These are phyloP conservation scores for Cephalotes varians DNA, from an alignment of 2,888 invertebrate species.

Conservation along the genomic window DNA sequence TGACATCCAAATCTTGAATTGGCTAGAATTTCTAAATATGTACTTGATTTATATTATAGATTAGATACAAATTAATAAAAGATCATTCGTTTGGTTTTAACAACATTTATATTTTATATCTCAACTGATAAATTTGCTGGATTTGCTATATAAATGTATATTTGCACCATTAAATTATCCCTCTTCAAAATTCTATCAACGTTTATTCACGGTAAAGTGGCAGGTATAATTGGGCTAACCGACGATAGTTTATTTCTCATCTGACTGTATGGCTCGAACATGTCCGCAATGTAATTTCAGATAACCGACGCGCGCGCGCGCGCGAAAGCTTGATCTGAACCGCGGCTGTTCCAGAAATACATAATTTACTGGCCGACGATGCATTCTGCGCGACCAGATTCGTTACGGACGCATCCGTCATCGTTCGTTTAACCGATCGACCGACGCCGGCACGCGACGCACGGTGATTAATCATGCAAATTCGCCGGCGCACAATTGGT, in stretches of 20 bases:
- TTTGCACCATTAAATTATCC: slow-evolving; percentile 2
- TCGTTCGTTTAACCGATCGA: slow-evolving; percentile 68
- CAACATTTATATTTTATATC: not conserved
- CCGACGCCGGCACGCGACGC: slow-evolving; percentile 66
- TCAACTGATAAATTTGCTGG: not conserved
- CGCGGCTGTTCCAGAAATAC: slow-evolving; percentile 58
- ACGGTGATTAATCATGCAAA: slow-evolving; percentile 73
- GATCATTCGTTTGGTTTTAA: not conserved
- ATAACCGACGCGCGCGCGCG: slow-evolving; percentile 41
- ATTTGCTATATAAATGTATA: not conserved
- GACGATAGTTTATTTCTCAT: slow-evolving; percentile 44
- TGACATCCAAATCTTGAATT: not conserved
- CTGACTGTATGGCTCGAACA: slow-evolving; percentile 34
- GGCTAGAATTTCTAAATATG: not conserved
- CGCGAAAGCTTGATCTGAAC: slow-evolving; percentile 34
- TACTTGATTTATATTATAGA: not conserved
- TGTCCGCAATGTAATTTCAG: slow-evolving; percentile 52
- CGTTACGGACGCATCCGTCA: slow-evolving; percentile 59
- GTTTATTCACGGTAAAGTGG: slow-evolving; percentile 31
- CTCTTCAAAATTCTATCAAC: slow-evolving; percentile 38
- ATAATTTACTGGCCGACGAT: slow-evolving; percentile 66
- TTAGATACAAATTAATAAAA: not conserved
- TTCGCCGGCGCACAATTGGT: slow-evolving; percentile 63
- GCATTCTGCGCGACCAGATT: slow-evolving; percentile 55
- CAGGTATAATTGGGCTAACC: slow-evolving; percentile 28